Percentiles rank a stretch among this genome's conserved stretches.
Evolutionary conservation across 2,113 vertebrate species (phyloP).

Genomic region (Aix galericulata): DNA sequence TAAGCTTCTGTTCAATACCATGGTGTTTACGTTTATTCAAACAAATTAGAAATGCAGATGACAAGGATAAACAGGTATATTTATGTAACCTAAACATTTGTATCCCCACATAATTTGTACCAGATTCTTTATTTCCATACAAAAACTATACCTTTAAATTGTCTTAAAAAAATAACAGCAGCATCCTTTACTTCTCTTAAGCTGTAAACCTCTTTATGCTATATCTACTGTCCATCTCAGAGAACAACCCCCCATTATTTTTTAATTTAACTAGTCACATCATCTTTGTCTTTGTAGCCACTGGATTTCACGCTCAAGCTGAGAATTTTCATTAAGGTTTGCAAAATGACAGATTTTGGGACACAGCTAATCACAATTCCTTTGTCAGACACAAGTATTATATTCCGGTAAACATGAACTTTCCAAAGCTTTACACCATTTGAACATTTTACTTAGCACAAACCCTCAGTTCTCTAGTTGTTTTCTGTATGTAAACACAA

Average conservation of each 20-base stretch:
- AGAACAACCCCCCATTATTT: not conserved
- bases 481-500: not conserved
- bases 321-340: constrained; percentile 47
- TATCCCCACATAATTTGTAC: not conserved
- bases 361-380: not conserved
- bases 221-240: not conserved
- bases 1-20: not conserved
- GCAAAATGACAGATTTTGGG: not conserved
- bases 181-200: not conserved
- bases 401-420: not conserved
- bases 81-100: not conserved
- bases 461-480: not conserved
- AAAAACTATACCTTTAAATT: not conserved
- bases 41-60: not conserved
- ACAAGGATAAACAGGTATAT: not conserved
- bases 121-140: not conserved
- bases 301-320: constrained; percentile 28
- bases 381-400: not conserved
- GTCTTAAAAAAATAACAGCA: not conserved
- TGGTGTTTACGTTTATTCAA: not conserved
- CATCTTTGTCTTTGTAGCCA: not conserved
- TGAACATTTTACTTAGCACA: not conserved
- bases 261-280: not conserved
- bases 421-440: not conserved
- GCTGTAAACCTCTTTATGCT: not conserved